phyloP scores from a whole-genome alignment of 2,888 invertebrate genomes.

The Zelleria hepariella region DNA sequence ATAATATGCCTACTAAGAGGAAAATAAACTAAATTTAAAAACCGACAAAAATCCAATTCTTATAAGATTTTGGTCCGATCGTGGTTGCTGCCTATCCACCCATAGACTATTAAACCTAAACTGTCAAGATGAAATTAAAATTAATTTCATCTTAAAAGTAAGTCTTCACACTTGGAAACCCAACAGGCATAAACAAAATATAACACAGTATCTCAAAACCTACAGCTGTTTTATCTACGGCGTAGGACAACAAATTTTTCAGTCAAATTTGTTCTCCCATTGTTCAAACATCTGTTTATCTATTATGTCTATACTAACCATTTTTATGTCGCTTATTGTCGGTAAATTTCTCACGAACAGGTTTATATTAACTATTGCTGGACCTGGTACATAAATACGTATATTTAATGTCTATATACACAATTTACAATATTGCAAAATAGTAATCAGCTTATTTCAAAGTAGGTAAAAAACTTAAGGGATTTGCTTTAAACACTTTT shows the following conservation, averaged over 20 bases:
- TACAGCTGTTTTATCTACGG: constrained; percentile 3
- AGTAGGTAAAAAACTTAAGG: too few species aligned
- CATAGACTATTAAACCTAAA: constrained; percentile 5
- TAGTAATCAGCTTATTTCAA: too few species aligned
- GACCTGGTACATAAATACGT: constrained; percentile 69
- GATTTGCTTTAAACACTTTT: too few species aligned
- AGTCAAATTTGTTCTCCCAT: neutral
- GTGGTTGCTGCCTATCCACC: constrained; percentile 1
- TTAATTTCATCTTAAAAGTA: constrained; percentile 22
- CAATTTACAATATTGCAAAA: too few species aligned
- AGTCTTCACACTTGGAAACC: constrained; percentile 18
- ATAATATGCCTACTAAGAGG: neutral
- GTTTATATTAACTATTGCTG: constrained; percentile 97
- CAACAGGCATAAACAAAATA: constrained; percentile 14
- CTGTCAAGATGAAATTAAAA: constrained; percentile 16
- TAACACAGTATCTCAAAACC: constrained; percentile 13
- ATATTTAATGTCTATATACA: too few species aligned
- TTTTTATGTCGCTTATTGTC: constrained; percentile 99
- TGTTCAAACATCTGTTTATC: neutral
- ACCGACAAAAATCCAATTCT: neutral
- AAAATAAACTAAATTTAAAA: constrained; percentile 13
- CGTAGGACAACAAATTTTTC: constrained; percentile 3
- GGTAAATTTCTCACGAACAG: constrained; percentile 98
- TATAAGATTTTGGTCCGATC: neutral
- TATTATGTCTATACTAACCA: constrained; percentile 90